Conservation (phyloP, 2,888 invertebrate genomes). For the Drosophila greeni region DNA sequence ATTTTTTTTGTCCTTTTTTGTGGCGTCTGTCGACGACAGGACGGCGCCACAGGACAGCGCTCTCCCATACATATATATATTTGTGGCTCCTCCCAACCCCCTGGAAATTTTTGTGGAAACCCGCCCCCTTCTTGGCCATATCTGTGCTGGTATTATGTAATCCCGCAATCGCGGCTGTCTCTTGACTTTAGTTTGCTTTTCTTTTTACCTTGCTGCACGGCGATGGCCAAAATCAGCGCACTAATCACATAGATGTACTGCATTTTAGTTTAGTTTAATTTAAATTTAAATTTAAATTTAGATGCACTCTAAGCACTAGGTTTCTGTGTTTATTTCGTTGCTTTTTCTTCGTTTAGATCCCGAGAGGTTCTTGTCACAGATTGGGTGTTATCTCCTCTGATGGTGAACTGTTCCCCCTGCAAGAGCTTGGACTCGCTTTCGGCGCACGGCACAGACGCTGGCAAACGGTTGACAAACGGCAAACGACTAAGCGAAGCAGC, state of each 20-base stretch:
- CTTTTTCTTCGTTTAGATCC: constrained; percentile 9
- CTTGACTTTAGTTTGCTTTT: constrained; percentile 38
- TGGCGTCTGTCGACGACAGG: constrained; percentile 38
- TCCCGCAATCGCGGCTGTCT: constrained; percentile 75
- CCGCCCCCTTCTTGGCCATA: constrained; percentile 14
- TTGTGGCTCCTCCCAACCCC: constrained; percentile 12
- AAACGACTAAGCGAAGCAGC: constrained; percentile 52
- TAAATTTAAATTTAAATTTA: neutral
- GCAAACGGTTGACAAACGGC: constrained; percentile 48
- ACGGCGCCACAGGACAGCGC: constrained; percentile 31
- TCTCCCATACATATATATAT: constrained; percentile 5
- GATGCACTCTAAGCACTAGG: constrained; percentile 25
- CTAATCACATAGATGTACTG: constrained; percentile 77
- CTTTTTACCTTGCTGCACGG: constrained; percentile 78
- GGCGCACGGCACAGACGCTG: constrained; percentile 46
- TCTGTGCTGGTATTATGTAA: constrained; percentile 76
- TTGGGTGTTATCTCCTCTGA: constrained; percentile 23
- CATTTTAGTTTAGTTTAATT: constrained; percentile 57
- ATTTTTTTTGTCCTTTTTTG: constrained; percentile 1
- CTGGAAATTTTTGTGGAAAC: neutral
- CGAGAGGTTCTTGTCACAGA: constrained; percentile 20
- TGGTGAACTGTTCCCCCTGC: constrained; percentile 34
- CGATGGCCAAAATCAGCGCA: constrained; percentile 77
- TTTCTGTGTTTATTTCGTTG: constrained; percentile 5
- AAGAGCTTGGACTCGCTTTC: constrained; percentile 37